Evolutionary conservation across 2,797 vertebrate genomes (phyloP).

Genomic region (Cryptoblepharus egeriae): DNA sequence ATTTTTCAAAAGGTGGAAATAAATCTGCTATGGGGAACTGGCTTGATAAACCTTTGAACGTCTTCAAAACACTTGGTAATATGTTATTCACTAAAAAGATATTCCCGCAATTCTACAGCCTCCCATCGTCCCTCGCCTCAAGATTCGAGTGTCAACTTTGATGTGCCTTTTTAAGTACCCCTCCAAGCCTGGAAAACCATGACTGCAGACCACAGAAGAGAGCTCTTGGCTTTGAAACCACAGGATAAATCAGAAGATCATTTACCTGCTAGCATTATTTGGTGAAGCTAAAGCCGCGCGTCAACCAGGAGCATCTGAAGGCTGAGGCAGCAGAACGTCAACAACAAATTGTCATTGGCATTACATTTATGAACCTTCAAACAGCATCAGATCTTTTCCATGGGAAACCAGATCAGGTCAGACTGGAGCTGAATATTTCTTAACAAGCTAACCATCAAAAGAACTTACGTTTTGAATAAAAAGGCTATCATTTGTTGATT

Average conservation of each 20-base stretch:
- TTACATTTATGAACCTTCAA: constrained; percentile 96
- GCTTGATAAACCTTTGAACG: constrained; percentile 79
- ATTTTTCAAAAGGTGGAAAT: constrained; percentile 62
- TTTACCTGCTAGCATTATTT: constrained; percentile 91
- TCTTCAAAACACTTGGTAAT: constrained; percentile 79
- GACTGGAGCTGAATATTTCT: constrained; percentile 87
- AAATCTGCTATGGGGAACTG: constrained; percentile 72
- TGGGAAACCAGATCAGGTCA: constrained; percentile 87
- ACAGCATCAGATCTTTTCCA: constrained; percentile 90
- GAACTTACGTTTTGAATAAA: constrained; percentile 86
- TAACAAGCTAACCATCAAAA: constrained; percentile 88
- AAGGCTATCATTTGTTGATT: constrained; percentile 93
- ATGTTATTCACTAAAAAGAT: constrained; percentile 81
- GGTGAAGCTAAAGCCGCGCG: constrained; percentile 81
- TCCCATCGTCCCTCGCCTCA: constrained; percentile 84
- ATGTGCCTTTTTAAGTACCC: constrained; percentile 88
- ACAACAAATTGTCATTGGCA: constrained; percentile 97
- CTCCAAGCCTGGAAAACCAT: constrained; percentile 83
- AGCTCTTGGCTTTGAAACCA: constrained; percentile 84
- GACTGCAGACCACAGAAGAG: constrained; percentile 80
- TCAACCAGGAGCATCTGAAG: constrained; percentile 84
- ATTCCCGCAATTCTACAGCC: constrained; percentile 85
- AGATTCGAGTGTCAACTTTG: constrained; percentile 92
- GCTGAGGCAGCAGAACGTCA: constrained; percentile 84
- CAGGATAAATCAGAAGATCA: constrained; percentile 88